A percentile compares a stretch with the other conserved stretches of the same genome.
These are phyloP conservation scores for Drosophila sp. DNA, from an alignment of 1,140 invertebrate species.

Conservation along the genomic window DNA sequence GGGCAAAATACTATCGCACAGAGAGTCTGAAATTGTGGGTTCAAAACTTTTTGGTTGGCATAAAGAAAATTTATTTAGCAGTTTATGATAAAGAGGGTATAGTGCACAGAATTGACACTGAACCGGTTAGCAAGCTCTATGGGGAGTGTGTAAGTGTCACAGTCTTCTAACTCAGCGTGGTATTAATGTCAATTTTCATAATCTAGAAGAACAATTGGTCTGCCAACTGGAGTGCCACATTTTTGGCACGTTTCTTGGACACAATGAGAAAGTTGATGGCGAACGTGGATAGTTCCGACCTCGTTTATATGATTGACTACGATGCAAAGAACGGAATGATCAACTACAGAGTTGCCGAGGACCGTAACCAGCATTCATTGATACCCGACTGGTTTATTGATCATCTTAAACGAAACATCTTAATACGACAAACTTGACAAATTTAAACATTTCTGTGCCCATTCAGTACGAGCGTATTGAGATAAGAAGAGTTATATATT, in stretches of 20 bases:
- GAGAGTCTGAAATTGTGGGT: constrained; percentile 58
- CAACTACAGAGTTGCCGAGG: constrained; percentile 12
- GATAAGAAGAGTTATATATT: constrained; percentile 49
- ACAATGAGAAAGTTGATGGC: constrained; percentile 27
- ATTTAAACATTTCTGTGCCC: too few relatives aligned
- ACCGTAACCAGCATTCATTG: constrained; percentile 43
- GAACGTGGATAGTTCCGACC: constrained; percentile 34
- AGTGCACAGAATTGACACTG: constrained; percentile 33
- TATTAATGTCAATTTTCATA: neutral
- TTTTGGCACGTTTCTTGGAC: constrained; percentile 31
- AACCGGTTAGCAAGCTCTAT: constrained; percentile 20
- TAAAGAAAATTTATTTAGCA: constrained; percentile 47
- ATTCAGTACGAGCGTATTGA: neutral
- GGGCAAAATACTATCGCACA: constrained; percentile 32
- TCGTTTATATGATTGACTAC: constrained; percentile 50
- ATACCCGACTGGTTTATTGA: constrained; percentile 55
- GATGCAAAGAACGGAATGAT: constrained; percentile 34
- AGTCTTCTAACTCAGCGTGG: too few relatives aligned
- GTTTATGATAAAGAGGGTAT: constrained; percentile 24
- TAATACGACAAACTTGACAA: neutral
- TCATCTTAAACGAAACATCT: constrained; percentile 27
- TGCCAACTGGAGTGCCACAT: constrained; percentile 38
- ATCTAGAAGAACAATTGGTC: constrained; percentile 42
- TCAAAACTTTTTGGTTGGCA: constrained; percentile 47
- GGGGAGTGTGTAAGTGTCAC: constrained; percentile 42